Evolutionary conservation across 2,113 vertebrate genomes (phyloP).

Genomic region (Rhipidura dahli): DNA sequence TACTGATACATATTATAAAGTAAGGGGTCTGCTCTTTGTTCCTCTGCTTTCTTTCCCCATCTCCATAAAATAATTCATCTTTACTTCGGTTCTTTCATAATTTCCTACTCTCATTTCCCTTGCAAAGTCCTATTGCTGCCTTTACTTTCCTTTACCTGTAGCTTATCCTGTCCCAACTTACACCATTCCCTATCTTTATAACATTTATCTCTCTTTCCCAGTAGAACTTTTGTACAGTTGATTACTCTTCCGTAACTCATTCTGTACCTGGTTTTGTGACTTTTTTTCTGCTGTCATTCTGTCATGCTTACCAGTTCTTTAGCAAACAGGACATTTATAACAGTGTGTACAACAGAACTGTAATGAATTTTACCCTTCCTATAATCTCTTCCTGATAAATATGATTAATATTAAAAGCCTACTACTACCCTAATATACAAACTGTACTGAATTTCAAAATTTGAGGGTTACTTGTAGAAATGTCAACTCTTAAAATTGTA

Average conservation of each 20-base stretch:
- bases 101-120: neutral
- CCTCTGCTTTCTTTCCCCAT: neutral
- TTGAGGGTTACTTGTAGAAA: constrained; percentile 25
- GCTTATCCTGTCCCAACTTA: neutral
- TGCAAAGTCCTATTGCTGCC: neutral
- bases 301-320: neutral
- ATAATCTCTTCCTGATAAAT: constrained; percentile 1
- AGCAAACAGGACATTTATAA: neutral
- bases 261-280: neutral
- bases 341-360: neutral
- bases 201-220: neutral
- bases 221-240: neutral
- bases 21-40: neutral
- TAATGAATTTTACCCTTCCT: neutral
- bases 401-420: neutral
- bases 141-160: neutral
- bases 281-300: neutral
- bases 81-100: neutral
- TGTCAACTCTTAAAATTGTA: neutral
- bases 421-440: neutral
- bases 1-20: neutral
- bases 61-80: neutral
- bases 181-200: neutral
- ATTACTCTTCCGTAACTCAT: neutral
- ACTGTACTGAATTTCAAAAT: neutral